Evolutionary conservation across 2,888 invertebrate genomes (phyloP), one percentile per base, ranked within the genome.

Genomic region (Drosophila paucipuncta): DNA sequence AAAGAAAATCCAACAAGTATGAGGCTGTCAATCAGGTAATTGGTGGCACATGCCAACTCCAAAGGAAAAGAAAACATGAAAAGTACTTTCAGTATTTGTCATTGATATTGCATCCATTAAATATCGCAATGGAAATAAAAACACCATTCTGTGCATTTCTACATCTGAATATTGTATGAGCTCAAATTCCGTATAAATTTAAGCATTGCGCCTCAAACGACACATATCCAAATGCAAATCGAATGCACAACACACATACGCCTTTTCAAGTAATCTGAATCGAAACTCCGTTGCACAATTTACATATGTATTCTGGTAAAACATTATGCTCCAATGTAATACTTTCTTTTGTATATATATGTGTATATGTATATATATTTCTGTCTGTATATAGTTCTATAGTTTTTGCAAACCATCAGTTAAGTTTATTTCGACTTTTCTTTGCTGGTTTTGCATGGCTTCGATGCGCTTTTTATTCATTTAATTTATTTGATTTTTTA

Each of bases 391-490:
- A 31, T 57, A 25, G 49, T 39, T 39, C 7, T 66, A 28, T 60
- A 37, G 61, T 25, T 41, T 55, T 67, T 35, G 47, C 60, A 60
- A 30, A 47, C 53, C 57, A 57, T 37, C 55, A 60, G 55, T 68
- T 64, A 71, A 61, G 33, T 69, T 55, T 54, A 62, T 67, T 61
- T 65, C 49, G 52, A 43, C 35, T 54, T 60, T 65, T 41, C n/a
- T 66, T 68, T 67, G 31, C 53, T 65, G 64, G n/a, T 50, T 76
- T 65, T 63, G 58, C 63, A 63, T 62, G 50, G 62, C 69, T 79
- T 73, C 65, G 50, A 77, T 77, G 67, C 65, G 55, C 63, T 53
- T 76, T 71, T 71, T 72, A 59, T 78, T 78, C 28, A 72, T 50
- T 68, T 75, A 10, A 68, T 67, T 73, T 52, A 50, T 57, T 16